Base-by-base conservation (phyloP, 2,113 vertebrate species). In the Cyanoderma ruficeps region DNA sequence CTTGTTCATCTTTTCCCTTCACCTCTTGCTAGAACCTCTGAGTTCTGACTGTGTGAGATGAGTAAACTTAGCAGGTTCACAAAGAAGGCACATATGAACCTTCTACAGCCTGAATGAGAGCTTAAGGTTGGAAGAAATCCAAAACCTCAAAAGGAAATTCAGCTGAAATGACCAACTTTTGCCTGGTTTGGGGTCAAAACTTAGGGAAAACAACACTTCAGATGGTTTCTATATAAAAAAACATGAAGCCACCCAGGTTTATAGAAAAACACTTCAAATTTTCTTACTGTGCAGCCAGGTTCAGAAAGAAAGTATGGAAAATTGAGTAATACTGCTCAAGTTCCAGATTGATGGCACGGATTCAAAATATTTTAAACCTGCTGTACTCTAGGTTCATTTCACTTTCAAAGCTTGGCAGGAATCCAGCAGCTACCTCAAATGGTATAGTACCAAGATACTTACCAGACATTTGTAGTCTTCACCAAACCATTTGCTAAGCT, bases 241-340 rank as follows among this genome's bases (percentile, higher is more conserved):
- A 15, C 41, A 85, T 39, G 14, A 93, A 94, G 61, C 89, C 93
- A 95, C 86, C 67, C 89, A 92, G 65, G 68, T 94, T 96, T 93
- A 82, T 68, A 94, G 90, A 89, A 96, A 96, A 94, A 35, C 72
- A 94, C 83, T 72, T 96, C 83, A 89, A 89, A 82, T 81, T 91
- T 94, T 95, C 89, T 92, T 92, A 69, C 64, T 92, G 41, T 44
- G 23, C 61, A 93, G 72, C 72, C 89, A 96, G 86, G 56, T 94
- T 94, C 81, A 11, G 64, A 93, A 82, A 89, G 78, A 93, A 92
- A 86, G 83, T 94, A 96, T 84, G 93, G 95, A 95, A 97, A 97
- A 93, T 64, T 94, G 83, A 91, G 89, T 84, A 94, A 91, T 90
- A 52, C 80, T 82, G 44, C 44, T 90, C 64, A 91, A 92, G 85